Evolutionary conservation across 2,797 vertebrate genomes (phyloP), one percentile per base, ranked within the genome.

Genomic region (Dendrocincla tyrannina): DNA sequence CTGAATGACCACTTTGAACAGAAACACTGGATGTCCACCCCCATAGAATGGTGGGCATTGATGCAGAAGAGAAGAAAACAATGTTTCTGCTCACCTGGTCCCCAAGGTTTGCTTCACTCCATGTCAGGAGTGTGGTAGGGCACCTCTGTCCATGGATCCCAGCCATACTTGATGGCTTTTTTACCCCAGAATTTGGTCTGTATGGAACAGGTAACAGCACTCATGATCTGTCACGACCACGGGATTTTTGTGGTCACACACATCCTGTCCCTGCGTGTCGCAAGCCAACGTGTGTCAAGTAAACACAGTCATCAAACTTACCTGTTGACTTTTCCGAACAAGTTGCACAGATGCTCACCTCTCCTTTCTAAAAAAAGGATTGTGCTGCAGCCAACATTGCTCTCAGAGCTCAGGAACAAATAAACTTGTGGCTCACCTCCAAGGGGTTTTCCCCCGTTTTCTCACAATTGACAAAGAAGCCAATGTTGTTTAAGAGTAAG

Each of bases 391-490:
- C 89, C 95, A 97, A 89, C 33, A 16, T 7, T 68, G 66, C 86
- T 79, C 68, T 96, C 83, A 47, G 84, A 88, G 82, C 88, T 63
- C 94, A 92, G 94, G 94, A 96, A 95, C 95, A 96, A 96, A 94
- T 88, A 96, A 91, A 89, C 20, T n/a, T 77, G 85, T 96, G 96
- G 97, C 95, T 92, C 76, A 52, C 49, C 89, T 95, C 97, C 96
- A 96, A 96, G 88, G 92, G 94, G 82, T 81, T 95, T 95, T 88
- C 68, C 92, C 79, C 74, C 84, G 7, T 87, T 95, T 95, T 87
- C 79, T 95, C 59, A 95, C 89, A 91, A 93, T 88, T 95, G 90
- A 97, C 96, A 96, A 95, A 95, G 93, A 95, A 89, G 75, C 53
- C 93, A 91, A 93, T 96, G 92, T 96, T 96, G 81, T 91, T 95